These are phyloP conservation scores for Lasioglossum pauxillum DNA, from an alignment of 2,888 invertebrate species.

Conservation along the genomic window DNA sequence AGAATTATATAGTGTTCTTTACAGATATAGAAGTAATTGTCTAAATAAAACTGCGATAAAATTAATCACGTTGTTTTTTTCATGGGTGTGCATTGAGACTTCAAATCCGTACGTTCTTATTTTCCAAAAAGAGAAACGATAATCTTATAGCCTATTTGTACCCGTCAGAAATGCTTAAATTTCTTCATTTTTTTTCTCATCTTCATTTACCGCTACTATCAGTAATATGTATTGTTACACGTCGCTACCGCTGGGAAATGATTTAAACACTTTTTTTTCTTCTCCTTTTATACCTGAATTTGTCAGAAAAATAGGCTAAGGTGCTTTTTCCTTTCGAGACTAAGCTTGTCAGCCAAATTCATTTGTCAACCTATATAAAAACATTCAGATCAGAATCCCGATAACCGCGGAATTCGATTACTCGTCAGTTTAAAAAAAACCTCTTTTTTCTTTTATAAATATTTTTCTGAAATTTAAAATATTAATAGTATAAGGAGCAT, in stretches of 20 bases:
- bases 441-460: neutral
- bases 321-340: constrained; percentile 22
- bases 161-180: constrained; percentile 81
- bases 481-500: neutral
- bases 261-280: constrained; percentile 33
- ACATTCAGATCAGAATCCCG: constrained; percentile 37
- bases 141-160: constrained; percentile 82
- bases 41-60: constrained; percentile 49
- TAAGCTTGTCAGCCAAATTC: constrained; percentile 46
- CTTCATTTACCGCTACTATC: constrained; percentile 67
- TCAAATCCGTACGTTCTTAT: constrained; percentile 76
- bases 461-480: constrained; percentile 18
- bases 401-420: constrained; percentile 32
- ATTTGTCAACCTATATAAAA: constrained; percentile 31
- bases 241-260: constrained; percentile 52
- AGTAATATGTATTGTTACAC: constrained; percentile 61
- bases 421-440: constrained; percentile 19
- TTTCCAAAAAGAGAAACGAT: constrained; percentile 64
- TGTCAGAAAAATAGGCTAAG: constrained; percentile 67
- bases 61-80: constrained; percentile 44
- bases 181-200: constrained; percentile 43
- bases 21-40: constrained; percentile 43
- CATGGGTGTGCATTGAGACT: constrained; percentile 74
- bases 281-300: constrained; percentile 45
- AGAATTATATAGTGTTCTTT: constrained; percentile 51